Percentiles rank a stretch among this genome's conserved stretches.
Evolutionary conservation across 53 echinoderm and acorn worm genomes (phyloP).

Genomic region (Paracentrotus lividus): DNA sequence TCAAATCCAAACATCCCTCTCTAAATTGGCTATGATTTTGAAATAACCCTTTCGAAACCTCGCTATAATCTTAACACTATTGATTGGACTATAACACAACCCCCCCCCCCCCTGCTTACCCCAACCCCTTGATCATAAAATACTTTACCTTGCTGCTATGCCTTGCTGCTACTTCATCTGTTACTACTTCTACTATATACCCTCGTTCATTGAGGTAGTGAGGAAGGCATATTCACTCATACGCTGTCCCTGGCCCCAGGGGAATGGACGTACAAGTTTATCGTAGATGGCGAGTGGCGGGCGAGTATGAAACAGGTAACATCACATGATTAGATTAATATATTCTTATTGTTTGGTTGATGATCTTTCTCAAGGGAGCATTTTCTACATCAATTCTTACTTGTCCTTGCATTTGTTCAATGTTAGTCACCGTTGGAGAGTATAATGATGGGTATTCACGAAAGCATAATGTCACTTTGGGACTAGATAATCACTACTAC

Average conservation of each 20-base stretch:
- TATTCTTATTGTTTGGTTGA: neutral
- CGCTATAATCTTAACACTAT: too few species aligned
- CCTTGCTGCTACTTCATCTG: neutral
- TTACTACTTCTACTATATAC: neutral
- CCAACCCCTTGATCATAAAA: neutral
- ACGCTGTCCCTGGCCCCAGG: conserved; percentile 70
- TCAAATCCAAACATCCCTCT: too few species aligned
- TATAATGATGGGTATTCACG: neutral
- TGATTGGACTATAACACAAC: too few species aligned
- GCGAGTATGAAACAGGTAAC: conserved; percentile 78
- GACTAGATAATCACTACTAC: too few species aligned
- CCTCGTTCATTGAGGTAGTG: conserved; percentile 44
- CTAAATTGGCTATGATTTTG: too few species aligned
- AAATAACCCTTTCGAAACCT: too few species aligned
- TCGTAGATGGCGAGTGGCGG: conserved; percentile 86
- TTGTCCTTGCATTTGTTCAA: neutral
- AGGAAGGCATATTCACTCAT: conserved; percentile 60
- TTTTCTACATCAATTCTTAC: neutral
- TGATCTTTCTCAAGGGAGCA: neutral
- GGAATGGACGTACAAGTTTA: conserved; percentile 79
- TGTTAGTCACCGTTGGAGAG: neutral
- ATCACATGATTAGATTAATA: neutral
- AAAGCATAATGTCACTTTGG: too few species aligned
- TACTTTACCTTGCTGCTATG: too few species aligned
- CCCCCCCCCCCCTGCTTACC: neutral